Evolutionary conservation across 2,888 invertebrate species (phyloP), one percentile per base, ranked within the genome.

Genomic region (Pristionchus exspectatus): DNA sequence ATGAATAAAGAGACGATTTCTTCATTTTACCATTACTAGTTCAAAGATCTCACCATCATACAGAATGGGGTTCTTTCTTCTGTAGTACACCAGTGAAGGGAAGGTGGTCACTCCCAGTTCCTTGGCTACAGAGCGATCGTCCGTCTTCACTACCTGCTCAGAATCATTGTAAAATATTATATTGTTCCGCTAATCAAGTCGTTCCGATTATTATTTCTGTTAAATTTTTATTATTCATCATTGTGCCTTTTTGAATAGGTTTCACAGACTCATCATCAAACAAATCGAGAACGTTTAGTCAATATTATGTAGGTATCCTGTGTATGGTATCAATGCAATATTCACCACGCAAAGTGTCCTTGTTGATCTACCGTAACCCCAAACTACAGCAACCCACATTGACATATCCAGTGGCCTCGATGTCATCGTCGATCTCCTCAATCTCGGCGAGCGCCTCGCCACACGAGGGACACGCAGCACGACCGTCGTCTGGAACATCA

Each of bases 81-180:
- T 97, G 96, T 98, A 98, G 96, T 98, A 98, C 95, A 98, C 98
- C 96, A 98, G 97, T 94, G 98, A 97, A 95, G 98, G 98, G 96
- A 98, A 98, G 96, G 97, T 98, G 96, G 97, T 97, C 96, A 98
- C 97, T 96, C 98, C 98, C 97, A 98, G 97, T 95, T 98, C 98
- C 96, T 98, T 98, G 93, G 98, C 98, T 95, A 98, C 95, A 10
- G 93, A 90, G 44, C 94, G 90, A 90, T 95, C 95, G 89, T 95
- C 95, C 10, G 95, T 94, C 90, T 95, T 95, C 30, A 95, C 95
- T 0, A 95, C 94, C 92, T 92, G 83, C 54, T 90, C 66, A 89
- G 21, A 81, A 21, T 56, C 7, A 18, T 56, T 18, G 38, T 38
- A 5, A 38, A 38, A 38, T 38, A 38, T 38, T 38, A 38, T 3